phyloP scores from a whole-genome alignment of 1,140 invertebrate genomes.

The Berghia stephanieae region DNA sequence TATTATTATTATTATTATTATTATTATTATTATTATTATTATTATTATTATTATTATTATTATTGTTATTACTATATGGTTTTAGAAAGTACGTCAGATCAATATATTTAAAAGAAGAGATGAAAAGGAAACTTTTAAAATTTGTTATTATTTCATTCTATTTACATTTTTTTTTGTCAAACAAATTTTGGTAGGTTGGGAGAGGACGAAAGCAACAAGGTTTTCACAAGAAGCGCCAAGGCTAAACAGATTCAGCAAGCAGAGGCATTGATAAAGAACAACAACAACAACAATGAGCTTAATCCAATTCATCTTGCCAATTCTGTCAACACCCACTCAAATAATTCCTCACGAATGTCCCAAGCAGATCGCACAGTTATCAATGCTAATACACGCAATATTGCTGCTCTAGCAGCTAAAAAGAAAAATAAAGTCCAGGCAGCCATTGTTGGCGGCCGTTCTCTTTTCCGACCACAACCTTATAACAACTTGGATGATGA shows the following conservation, averaged over 20 bases:
- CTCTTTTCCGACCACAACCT: conserved; percentile 44
- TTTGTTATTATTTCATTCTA: background rate
- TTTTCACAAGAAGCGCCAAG: conserved; percentile 57
- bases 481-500: conserved; percentile 26
- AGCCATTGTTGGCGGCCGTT: conserved; percentile 34
- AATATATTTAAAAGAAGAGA: background rate
- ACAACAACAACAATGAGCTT: conserved; percentile 31
- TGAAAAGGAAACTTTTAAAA: background rate
- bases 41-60: background rate
- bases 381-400: conserved; percentile 57
- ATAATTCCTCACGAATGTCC: conserved; percentile 41
- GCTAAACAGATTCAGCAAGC: conserved; percentile 45
- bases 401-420: conserved; percentile 61
- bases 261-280: conserved; percentile 24
- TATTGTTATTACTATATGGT: background rate
- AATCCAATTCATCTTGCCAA: background rate
- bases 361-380: conserved; percentile 50
- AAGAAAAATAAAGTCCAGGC: conserved; percentile 50
- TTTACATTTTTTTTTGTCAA: background rate
- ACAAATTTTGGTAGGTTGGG: background rate
- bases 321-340: too few relatives aligned
- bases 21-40: background rate
- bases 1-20: background rate
- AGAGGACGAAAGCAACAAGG: conserved; percentile 47
- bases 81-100: background rate